Evolutionary conservation across 2,888 invertebrate species (phyloP), one percentile per base, ranked within the genome.

Genomic region (Lissocephala sabroskyi): DNA sequence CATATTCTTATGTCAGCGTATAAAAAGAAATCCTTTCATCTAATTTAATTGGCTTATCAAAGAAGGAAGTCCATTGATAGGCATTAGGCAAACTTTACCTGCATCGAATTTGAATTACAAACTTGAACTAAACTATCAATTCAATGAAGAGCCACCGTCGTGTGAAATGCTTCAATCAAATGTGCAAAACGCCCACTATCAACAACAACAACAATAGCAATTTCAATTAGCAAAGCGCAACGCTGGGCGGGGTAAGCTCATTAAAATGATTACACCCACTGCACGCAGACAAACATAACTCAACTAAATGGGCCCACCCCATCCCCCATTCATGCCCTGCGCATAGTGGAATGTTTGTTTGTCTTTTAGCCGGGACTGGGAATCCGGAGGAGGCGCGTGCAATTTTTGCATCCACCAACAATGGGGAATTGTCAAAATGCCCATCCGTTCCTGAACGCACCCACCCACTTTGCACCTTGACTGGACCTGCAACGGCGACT

Each of bases 251-350:
- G 11, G 71, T 53, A 52, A 62, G 63, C 76, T 68, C 76, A 78
- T 68, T 68, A 78, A 75, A 78, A 54, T 56, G 63, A 67, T 70
- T 74, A 54, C 52, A 50, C 48, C 52, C 62, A 48, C 37, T 35
- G 35, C 35, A 35, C 35, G 7, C 14, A 33, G 7, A 33, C 14
- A 35, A 13, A 17, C 35, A 35, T 16, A 23, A 35, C 35, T 9
- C 13, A 7, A 14, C 35, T 35, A 17, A 35, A 17, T 35, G 9
- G 7, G 9, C 35, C 35, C 35, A 7, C 23, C 23, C 23, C 23
- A 23, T 7, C 23, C 23, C 7, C 7, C 23, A 23, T n/a, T n/a
- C n/a, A n/a, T n/a, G n/a, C n/a, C n/a, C 9, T 32, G 30, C 4
- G 11, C 11, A 32, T 32, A 32, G 30, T 32, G 30, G 11, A 11